Evolutionary conservation across 2,888 invertebrate species (phyloP), one percentile per base, ranked within the genome.

Genomic region (Stegana nigrithorax): DNA sequence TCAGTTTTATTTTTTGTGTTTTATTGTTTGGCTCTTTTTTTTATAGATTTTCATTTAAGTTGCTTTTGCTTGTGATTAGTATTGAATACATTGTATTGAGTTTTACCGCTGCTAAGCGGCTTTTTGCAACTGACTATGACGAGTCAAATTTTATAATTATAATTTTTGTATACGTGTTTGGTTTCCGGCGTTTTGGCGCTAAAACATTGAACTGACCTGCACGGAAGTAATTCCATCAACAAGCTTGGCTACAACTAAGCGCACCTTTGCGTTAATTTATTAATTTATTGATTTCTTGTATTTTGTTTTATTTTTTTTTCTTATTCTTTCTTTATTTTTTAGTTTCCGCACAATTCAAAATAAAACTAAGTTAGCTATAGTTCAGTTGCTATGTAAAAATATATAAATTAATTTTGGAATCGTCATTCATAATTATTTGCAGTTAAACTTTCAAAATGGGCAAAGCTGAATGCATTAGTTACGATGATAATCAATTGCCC

Each of bases 401-500:
- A n/a, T n/a, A n/a, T n/a, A n/a, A 51, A 26, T 39, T 39, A 39
- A 39, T 10, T n/a, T 39, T 39, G 39, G n/a, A n/a, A 14, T 32
- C n/a, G 17, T 51, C 8, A 27, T 14, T 14, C 27, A 10, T 51
- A 27, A 26, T 51, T 26, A 21, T 6, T 27, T 27, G n/a, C 51
- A 27, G 26, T 51, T 26, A 26, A 51, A 27, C 27, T 51, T 7
- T 27, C 7, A 53, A 53, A 14, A 82, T 82, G 81, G 80, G 70
- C 62, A 78, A 75, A 69, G 78, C 79, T 17, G 78, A 81, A 55
- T 67, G 71, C 64, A 75, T 90, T 57, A 84, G 88, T 72, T 87
- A 84, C 60, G 89, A 89, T 70, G 84, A 85, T 36, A 87, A 90
- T 67, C 88, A 89, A 17, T 77, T 87, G 23, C 91, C 91, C 1